Base-by-base conservation (phyloP, 2,888 invertebrate species). In the Polietes domitor region DNA sequence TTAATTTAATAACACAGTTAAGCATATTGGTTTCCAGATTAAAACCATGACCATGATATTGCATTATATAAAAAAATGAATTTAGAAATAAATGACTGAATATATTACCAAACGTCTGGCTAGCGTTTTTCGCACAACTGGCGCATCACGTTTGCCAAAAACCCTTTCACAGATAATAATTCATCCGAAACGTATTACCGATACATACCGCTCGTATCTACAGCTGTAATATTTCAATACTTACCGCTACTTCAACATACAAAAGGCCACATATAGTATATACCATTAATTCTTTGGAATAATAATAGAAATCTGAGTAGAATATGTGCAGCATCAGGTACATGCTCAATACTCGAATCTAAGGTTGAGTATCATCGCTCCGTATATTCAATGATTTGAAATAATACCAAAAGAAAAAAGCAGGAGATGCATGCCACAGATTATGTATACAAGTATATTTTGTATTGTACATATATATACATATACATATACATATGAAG, bases 351-450 rank as follows among this genome's bases (percentile, higher is more conserved):
- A 43, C 24, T 68, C 24, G 15, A 5, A 24, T 43, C 68, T 68
- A 68, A 68, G 68, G 68, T 68, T 68, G 68, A 68, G 68, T 68
- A 68, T 68, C 63, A 32, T 19, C 15, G 10, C 24, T 68, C 41
- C 21, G 43, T 43, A 68, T 21, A 43, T 68, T 21, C 43, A 41
- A 41, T 41, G 21, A 24, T 68, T 19, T 68, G 21, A 15, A 21
- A 43, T 24, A 21, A 21, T 24, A 32, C 26, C 26, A 10, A 68
- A 43, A 68, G 43, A 68, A 68, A 15, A 61, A 28, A 0, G 28
- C 15, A 47, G 47, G 28, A 61, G 47, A 3, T n/a, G 32, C 5
- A 58, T 55, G 58, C 3, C 24, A 26, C 21, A 58, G 24, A 26
- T 58, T 58, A 58, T n/a, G 2, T 12, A 55, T 21, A n/a, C n/a